phyloP scores from a whole-genome alignment of 2,888 invertebrate genomes.

The Silvanus unidentatus region DNA sequence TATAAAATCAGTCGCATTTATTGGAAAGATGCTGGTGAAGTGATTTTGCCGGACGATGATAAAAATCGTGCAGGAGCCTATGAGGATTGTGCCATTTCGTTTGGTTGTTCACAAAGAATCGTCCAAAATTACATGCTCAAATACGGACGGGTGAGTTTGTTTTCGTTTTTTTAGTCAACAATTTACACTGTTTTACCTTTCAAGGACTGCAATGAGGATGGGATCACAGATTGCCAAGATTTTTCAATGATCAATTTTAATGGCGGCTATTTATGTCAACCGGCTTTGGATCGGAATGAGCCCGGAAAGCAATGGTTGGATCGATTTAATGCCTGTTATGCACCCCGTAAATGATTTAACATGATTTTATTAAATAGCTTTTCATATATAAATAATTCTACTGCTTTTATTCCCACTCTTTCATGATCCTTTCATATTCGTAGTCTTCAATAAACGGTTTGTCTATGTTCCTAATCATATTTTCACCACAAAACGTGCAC shows the following conservation, averaged over 20 bases:
- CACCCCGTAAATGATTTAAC: no score
- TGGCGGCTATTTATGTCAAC: slow-evolving; percentile 51
- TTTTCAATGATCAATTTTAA: slow-evolving; percentile 60
- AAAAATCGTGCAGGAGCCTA: slow-evolving; percentile 53
- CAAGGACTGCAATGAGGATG: slow-evolving; percentile 60
- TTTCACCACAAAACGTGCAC: slow-evolving; percentile 88
- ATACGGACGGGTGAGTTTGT: slow-evolving; percentile 47
- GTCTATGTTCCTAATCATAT: slow-evolving; percentile 86
- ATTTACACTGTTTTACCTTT: slow-evolving; percentile 21
- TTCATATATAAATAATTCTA: no score
- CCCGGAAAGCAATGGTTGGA: slow-evolving; percentile 43
- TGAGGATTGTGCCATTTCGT: slow-evolving; percentile 57
- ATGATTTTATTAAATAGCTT: neutral
- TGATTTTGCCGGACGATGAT: slow-evolving; percentile 54
- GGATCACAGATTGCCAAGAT: slow-evolving; percentile 59
- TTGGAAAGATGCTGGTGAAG: slow-evolving; percentile 60
- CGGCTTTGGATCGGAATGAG: slow-evolving; percentile 34
- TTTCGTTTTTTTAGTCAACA: slow-evolving; percentile 7
- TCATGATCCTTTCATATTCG: slow-evolving; percentile 75
- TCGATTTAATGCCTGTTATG: slow-evolving; percentile 18
- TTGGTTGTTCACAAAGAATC: slow-evolving; percentile 54
- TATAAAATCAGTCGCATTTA: slow-evolving; percentile 58
- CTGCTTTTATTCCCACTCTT: slow-evolving; percentile 71
- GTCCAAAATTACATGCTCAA: slow-evolving; percentile 56
- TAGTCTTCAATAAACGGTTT: slow-evolving; percentile 80